Evolutionary conservation across 1,140 invertebrate species (phyloP), one percentile per base, ranked within the genome.

Genomic region (Geopemphigus sp.): DNA sequence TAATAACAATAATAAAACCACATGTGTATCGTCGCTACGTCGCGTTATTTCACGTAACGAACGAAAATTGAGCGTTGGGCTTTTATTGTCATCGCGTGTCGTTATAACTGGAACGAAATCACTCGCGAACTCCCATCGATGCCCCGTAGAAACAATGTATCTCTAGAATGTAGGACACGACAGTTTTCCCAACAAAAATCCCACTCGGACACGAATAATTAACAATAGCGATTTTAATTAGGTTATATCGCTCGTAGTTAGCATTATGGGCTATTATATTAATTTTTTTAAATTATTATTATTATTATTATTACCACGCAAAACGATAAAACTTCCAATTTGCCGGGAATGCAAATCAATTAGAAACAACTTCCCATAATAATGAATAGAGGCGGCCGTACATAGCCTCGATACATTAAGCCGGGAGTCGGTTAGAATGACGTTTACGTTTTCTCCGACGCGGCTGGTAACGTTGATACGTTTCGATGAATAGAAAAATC

Each of bases 21-120:
- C 12, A 10, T n/a, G 11, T 45, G 32, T 45, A 26, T 14, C 5
- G 29, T 45, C 47, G 32, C 32, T 11, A 45, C 47, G 47, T 10
- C 12, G 47, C 11, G n/a, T 45, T 66, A 39, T 66, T 66, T 22
- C n/a, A 1, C n/a, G 32, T 39, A 24, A 47, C 17, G 15, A 68
- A 50, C 5, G 22, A 47, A 68, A 24, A 45, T 22, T 6, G 32
- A 47, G 14, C n/a, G 29, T 64, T 39, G 11, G 32, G 63, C 32
- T 66, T 45, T 64, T 39, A 66, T 66, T 66, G 63, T 66, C 19
- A 50, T 50, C 14, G 14, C 12, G 47, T 32, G n/a, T 2, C 17
- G 63, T 66, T 66, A 68, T 47, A 68, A 68, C 64, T n/a, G n/a
- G 39, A 47, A 68, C 64, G n/a, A 47, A 68, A 47, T 22, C n/a